These are phyloP conservation scores for Brachionus asplanchnoidis DNA, from an alignment of 1,140 invertebrate genomes.

Conservation along the genomic window DNA sequence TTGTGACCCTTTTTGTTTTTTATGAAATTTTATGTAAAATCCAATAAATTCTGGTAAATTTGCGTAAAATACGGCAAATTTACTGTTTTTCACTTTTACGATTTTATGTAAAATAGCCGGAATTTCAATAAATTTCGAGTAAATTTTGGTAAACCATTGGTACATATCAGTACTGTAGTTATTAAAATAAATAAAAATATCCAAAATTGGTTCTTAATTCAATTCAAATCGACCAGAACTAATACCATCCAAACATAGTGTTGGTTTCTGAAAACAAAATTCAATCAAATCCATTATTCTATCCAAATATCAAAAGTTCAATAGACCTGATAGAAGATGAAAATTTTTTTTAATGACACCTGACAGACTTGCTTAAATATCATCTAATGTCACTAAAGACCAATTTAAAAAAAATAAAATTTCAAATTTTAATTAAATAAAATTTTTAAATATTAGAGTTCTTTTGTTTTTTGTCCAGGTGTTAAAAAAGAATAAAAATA, in stretches of 20 bases:
- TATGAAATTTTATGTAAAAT: too few relatives aligned
- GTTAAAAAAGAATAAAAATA: not conserved
- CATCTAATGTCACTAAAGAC: conserved; percentile 31
- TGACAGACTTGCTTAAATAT: not conserved
- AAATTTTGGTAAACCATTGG: too few relatives aligned
- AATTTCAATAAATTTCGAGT: too few relatives aligned
- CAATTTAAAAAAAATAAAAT: not conserved
- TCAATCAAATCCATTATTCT: conserved; percentile 1
- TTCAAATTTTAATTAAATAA: too few relatives aligned
- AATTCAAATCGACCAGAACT: not conserved
- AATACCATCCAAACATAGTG: conserved; percentile 32
- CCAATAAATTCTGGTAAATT: too few relatives aligned
- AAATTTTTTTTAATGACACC: not conserved
- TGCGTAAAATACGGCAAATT: too few relatives aligned
- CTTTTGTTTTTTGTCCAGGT: too few relatives aligned
- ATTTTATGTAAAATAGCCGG: too few relatives aligned
- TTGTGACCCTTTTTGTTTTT: too few relatives aligned
- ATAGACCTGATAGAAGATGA: conserved; percentile 27
- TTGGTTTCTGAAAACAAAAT: conserved; percentile 9
- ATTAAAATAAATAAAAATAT: not conserved
- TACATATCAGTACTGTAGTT: too few relatives aligned
- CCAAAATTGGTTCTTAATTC: not conserved
- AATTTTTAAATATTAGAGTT: too few relatives aligned
- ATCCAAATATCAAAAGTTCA: conserved; percentile 23
- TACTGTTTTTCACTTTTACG: too few relatives aligned